Conservation (phyloP, 1,140 invertebrate genomes). For the Trinorchestia longiramus region DNA sequence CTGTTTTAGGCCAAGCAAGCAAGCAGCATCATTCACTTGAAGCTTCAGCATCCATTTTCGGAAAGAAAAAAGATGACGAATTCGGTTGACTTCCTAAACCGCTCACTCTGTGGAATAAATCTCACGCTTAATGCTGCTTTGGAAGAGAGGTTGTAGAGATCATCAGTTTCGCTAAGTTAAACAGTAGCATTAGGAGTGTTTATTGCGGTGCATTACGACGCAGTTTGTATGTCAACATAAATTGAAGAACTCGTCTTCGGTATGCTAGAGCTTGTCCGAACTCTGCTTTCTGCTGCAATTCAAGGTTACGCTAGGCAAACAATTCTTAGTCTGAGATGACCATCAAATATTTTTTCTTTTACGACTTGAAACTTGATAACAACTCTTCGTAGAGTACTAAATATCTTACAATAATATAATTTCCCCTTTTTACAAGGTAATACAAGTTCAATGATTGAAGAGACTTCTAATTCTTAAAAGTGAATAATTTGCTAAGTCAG, state of each 20-base stretch:
- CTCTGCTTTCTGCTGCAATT: neutral
- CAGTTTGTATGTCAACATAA: slow-evolving; percentile 31
- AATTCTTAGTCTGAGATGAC: neutral
- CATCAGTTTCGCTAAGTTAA: slow-evolving; percentile 30
- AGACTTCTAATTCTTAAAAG: no score
- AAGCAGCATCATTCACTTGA: neutral
- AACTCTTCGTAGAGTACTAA: neutral
- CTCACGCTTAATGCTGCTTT: slow-evolving; percentile 31
- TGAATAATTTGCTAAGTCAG: neutral
- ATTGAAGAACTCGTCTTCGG: neutral
- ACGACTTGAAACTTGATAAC: neutral
- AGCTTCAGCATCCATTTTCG: slow-evolving; percentile 3
- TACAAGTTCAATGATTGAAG: no score
- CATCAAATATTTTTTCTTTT: neutral
- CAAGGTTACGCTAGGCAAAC: neutral
- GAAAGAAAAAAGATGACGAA: slow-evolving; percentile 39
- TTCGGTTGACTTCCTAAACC: slow-evolving; percentile 31
- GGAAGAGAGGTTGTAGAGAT: slow-evolving; percentile 1
- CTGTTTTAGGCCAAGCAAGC: slow-evolving; percentile 17
- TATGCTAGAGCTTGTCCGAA: neutral
- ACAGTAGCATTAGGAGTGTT: slow-evolving; percentile 39
- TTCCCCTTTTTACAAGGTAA: no score
- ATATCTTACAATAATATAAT: neutral
- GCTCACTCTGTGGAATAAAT: slow-evolving; percentile 21
- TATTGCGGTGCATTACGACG: slow-evolving; percentile 37